phyloP scores from a whole-genome alignment of 2,888 invertebrate species.

The Entomobrya proxima region DNA sequence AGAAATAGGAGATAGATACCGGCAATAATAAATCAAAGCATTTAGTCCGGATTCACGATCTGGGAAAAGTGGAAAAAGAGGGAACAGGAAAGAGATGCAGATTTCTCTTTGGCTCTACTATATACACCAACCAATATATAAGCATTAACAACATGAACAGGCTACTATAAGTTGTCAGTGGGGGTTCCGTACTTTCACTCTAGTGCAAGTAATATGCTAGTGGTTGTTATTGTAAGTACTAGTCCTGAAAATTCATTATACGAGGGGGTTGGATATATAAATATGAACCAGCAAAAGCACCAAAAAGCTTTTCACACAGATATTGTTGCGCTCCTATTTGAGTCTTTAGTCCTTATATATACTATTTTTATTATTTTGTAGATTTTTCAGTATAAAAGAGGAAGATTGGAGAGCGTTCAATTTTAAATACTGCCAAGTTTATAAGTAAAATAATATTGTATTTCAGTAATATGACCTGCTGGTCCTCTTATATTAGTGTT shows the following conservation, averaged over 20 bases:
- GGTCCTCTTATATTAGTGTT: too few species aligned
- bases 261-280: too few species aligned
- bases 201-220: not conserved
- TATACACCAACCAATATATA: not conserved
- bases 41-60: conserved; percentile 62
- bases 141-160: not conserved
- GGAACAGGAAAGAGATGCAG: conserved; percentile 48
- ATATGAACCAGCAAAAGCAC: too few species aligned
- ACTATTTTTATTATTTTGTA: not conserved
- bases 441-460: conserved; percentile 7
- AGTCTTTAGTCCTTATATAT: too few species aligned
- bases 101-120: conserved; percentile 30
- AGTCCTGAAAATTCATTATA: not conserved
- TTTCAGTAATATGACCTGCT: conserved; percentile 2
- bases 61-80: conserved; percentile 49
- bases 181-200: conserved; percentile 33
- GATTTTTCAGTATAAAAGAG: not conserved
- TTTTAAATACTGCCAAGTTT: not conserved
- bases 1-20: conserved; percentile 59
- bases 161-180: conserved; percentile 16
- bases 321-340: not conserved
- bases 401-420: not conserved
- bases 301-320: too few species aligned
- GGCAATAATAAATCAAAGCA: conserved; percentile 63
- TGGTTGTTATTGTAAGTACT: not conserved